A percentile compares a stretch with the other conserved stretches of the same genome.
These are phyloP conservation scores for Prochilodus magdalenae DNA, from an alignment of 2,113 vertebrate genomes.

Conservation along the genomic window DNA sequence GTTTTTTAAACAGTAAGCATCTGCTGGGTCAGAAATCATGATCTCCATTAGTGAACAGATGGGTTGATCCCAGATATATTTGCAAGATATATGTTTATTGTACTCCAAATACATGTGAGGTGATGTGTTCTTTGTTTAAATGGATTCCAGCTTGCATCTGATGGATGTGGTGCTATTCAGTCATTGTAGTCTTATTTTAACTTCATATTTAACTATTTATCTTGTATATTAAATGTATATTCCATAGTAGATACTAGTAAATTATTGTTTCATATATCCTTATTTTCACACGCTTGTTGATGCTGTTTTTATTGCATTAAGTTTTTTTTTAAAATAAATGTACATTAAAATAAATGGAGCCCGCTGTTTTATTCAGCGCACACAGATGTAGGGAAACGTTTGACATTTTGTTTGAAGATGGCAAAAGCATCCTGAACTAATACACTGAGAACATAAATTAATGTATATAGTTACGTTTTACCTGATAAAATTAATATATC, in stretches of 20 bases:
- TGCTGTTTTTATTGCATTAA: neutral
- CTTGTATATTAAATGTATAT: neutral
- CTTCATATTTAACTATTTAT: constrained; percentile 43
- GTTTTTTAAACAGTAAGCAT: constrained; percentile 16
- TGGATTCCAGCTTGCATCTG: neutral
- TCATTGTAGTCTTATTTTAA: neutral
- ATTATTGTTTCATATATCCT: constrained; percentile 27
- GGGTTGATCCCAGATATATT: neutral
- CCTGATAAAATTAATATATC: too few species aligned
- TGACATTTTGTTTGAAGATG: too few species aligned
- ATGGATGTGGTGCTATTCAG: neutral
- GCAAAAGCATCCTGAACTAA: too few species aligned
- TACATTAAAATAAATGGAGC: neutral
- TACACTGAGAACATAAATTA: too few species aligned
- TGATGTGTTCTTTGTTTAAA: neutral
- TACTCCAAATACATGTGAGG: neutral
- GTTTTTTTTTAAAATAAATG: neutral
- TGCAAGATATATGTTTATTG: neutral
- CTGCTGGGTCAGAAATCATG: constrained; percentile 43
- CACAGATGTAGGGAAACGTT: too few species aligned
- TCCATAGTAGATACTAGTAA: neutral
- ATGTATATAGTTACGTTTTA: too few species aligned
- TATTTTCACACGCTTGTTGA: neutral
- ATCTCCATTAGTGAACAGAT: neutral
- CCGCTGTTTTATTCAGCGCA: too few species aligned